Conservation (phyloP, 2,113 vertebrate species). For the Chiloscyllium plagiosum region DNA sequence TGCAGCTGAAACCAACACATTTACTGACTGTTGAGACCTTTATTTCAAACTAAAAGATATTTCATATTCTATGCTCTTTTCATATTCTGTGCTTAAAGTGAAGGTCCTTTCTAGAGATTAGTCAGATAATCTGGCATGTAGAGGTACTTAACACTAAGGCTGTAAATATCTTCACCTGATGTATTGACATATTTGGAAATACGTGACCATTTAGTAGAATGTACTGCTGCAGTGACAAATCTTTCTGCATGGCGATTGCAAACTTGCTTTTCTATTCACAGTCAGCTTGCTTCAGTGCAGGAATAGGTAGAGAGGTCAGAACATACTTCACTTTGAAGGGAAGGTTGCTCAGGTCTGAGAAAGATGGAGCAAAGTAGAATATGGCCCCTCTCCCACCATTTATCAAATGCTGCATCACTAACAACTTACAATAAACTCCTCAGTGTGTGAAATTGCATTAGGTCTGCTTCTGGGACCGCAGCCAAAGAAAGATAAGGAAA, state of each 20-base stretch:
- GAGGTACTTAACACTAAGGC: background rate
- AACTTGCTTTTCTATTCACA: too few relatives aligned
- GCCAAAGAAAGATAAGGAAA: conserved; percentile 5
- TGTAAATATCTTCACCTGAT: background rate
- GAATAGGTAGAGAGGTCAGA: background rate
- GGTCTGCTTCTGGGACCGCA: conserved; percentile 1
- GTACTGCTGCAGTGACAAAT: background rate
- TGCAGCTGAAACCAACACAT: background rate
- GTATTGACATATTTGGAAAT: background rate
- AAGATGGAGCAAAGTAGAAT: conserved; percentile 10
- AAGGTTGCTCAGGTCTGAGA: conserved; percentile 26
- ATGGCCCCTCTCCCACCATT: background rate
- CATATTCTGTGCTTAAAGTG: background rate
- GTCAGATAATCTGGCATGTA: background rate
- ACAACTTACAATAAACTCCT: conserved; percentile 12
- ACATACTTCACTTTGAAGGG: background rate
- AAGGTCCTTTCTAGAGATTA: background rate
- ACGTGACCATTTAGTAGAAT: background rate
- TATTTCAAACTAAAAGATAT: background rate
- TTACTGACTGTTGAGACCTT: background rate
- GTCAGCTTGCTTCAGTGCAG: background rate
- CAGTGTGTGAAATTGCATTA: conserved; percentile 33
- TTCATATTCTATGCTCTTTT: background rate
- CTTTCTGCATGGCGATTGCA: background rate
- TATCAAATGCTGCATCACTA: background rate